Evolutionary conservation across 2,888 invertebrate genomes (phyloP), one percentile per base, ranked within the genome.

Genomic region (Agelastica alni): DNA sequence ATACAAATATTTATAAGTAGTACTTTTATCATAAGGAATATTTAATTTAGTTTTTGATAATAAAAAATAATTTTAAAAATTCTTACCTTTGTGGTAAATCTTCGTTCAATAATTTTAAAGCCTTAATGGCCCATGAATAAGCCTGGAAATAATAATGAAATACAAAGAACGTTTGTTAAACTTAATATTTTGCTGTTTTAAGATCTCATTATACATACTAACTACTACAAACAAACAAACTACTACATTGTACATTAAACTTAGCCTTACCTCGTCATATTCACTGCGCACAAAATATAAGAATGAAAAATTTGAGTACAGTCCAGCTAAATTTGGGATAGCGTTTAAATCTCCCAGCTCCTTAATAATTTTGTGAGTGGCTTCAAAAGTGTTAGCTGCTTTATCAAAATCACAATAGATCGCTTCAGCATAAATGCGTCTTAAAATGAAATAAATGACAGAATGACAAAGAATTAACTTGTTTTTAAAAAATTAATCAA

Each of bases 271-370:
- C 78, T 84, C 78, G 75, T 88, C 86, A 78, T 93, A 95, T 81
- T 92, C 90, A 78, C 92, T 92, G 71, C 89, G 85, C 70, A 87
- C 86, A 79, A 91, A 93, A 79, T 86, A 87, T 69, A 93, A 81
- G 63, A 86, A 83, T 67, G 93, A 91, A 77, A 91, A 89, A 79
- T 93, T 91, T 62, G 89, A 85, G 76, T 88, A 93, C 32, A 92
- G 81, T 46, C 88, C 86, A 63, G 93, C 89, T 60, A 81, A 71
- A 70, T 82, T 82, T 20, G 81, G 78, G 7, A 71, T 56, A 12
- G 76, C 68, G 16, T 77, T 75, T n/a, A 75, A 69, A 42, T 72
- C 66, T 56, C 79, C 73, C 16, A 88, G 74, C 66, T 79, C 75
- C 31, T 79, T 74, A 41, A 86, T 76, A 7, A 83, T 77, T 37